Conservation (phyloP, 1,140 invertebrate species). For the Coelopa frigida region DNA sequence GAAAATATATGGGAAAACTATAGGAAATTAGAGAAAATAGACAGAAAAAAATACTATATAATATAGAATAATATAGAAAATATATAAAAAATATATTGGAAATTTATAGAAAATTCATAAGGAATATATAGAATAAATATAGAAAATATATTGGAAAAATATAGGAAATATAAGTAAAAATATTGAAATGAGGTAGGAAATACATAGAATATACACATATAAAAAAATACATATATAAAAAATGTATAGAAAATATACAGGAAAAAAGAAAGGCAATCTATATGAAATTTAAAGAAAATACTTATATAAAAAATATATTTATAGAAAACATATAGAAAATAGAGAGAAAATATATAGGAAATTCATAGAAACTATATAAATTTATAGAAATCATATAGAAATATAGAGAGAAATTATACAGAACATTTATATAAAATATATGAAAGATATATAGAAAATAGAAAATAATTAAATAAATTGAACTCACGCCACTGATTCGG, state of each 20-base stretch:
- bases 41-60: not conserved
- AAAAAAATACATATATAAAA: not conserved
- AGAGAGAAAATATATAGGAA: not conserved
- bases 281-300: not conserved
- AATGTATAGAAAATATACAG: too few relatives aligned
- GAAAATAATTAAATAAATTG: not conserved
- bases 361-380: too few relatives aligned
- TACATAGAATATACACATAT: constrained; percentile 19
- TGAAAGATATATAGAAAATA: not conserved
- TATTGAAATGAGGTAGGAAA: too few relatives aligned
- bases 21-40: too few relatives aligned
- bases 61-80: not conserved
- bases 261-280: too few relatives aligned
- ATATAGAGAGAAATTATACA: too few relatives aligned
- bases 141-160: too few relatives aligned
- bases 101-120: too few relatives aligned
- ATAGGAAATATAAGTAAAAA: not conserved
- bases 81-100: not conserved
- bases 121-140: not conserved
- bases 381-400: too few relatives aligned
- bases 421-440: not conserved
- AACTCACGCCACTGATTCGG: constrained; percentile 38
- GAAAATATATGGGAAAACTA: too few relatives aligned
- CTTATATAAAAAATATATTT: not conserved
- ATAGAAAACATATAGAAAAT: not conserved